These are phyloP conservation scores for Pharmacophagus antenor DNA, from an alignment of 2,888 invertebrate genomes.

Conservation along the genomic window DNA sequence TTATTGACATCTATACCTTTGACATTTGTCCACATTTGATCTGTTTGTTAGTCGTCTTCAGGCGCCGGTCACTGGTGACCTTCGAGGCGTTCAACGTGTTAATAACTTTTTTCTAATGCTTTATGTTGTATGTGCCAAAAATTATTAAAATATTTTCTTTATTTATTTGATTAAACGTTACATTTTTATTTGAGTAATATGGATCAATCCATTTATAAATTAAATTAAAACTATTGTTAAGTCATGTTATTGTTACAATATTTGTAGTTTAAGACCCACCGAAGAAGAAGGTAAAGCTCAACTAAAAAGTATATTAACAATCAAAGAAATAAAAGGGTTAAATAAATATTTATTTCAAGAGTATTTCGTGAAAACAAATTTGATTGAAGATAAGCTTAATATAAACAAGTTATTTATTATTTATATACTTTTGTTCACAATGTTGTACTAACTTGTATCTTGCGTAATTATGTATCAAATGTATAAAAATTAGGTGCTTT, in stretches of 20 bases:
- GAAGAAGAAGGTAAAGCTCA: background rate
- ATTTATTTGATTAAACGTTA: slow-evolving; percentile 7
- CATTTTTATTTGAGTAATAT: background rate
- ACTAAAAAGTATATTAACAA: background rate
- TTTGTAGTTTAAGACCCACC: background rate
- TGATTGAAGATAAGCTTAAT: no score
- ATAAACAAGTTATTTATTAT: no score
- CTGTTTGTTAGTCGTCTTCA: no score
- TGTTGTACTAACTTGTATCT: no score
- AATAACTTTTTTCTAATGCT: slow-evolving; percentile 10
- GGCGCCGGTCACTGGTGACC: no score
- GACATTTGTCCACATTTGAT: no score
- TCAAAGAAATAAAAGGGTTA: background rate
- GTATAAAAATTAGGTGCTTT: no score
- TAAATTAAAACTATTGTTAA: background rate
- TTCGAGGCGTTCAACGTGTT: background rate
- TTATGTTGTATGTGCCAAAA: slow-evolving; percentile 25
- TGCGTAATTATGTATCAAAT: no score
- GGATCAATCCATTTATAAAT: background rate
- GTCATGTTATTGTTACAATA: background rate
- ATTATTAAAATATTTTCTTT: slow-evolving; percentile 5
- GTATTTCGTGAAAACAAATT: no score
- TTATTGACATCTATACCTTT: no score
- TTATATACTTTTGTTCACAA: no score
- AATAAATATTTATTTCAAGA: no score